phyloP scores from a whole-genome alignment of 37 sponge, comb jelly and placozoan genomes.

The Chondrilla cf. caribensis region DNA sequence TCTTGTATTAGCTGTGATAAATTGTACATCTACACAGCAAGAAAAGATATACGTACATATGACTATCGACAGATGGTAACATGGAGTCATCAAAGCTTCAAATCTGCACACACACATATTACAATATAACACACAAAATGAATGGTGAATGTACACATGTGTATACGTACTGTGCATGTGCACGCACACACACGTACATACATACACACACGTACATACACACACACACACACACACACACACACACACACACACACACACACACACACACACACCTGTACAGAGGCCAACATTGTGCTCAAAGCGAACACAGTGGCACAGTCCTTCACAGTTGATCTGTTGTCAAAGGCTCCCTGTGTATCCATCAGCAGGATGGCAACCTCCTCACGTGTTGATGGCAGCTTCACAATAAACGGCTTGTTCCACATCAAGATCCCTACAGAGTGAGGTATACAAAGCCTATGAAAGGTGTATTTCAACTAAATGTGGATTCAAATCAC shows the following conservation, averaged over 20 bases:
- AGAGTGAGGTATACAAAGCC: background rate
- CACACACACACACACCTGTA: conserved; percentile 56
- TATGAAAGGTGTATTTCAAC: too few relatives aligned
- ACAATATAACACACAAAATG: background rate
- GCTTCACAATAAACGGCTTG: conserved; percentile 71
- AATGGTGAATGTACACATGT: background rate
- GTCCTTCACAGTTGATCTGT: conserved; percentile 90
- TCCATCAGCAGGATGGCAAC: conserved; percentile 94
- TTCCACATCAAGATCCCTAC: conserved; percentile 93
- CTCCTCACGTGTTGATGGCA: conserved; percentile 81
- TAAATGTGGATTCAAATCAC: too few relatives aligned
- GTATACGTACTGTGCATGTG: background rate
- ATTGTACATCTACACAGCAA: conserved; percentile 66
- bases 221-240: background rate
- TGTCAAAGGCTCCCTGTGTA: conserved; percentile 99
- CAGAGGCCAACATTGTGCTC: conserved; percentile 93
- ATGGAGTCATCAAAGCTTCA: too few relatives aligned
- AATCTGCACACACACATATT: too few relatives aligned
- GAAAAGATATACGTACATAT: background rate
- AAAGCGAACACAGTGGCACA: conserved; percentile 98
- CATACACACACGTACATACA: too few relatives aligned
- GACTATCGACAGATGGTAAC: too few relatives aligned
- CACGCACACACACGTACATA: background rate
- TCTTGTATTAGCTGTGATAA: conserved; percentile 83
- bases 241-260: background rate